Evolutionary conservation across 1,140 invertebrate species (phyloP).

Genomic region (Semibalanus balanoides): DNA sequence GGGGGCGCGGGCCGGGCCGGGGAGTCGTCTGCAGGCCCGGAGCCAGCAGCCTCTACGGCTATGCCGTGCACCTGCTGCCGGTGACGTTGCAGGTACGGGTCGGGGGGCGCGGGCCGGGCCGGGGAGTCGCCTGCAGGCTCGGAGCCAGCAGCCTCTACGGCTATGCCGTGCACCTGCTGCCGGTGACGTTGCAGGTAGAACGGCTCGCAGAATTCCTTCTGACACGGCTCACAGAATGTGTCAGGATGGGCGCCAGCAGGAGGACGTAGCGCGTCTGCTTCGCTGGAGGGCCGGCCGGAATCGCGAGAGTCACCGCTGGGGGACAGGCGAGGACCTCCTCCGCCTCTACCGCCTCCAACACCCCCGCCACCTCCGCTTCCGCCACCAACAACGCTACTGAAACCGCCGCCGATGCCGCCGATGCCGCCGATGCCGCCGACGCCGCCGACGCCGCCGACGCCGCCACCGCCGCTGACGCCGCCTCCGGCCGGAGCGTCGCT

Average conservation of each 20-base stretch:
- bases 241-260: constrained; percentile 49
- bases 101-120: not conserved
- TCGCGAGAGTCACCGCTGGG: not conserved
- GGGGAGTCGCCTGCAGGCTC: no score
- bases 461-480: constrained; percentile 10
- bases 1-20: not conserved
- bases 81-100: not conserved
- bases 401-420: constrained; percentile 9
- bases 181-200: constrained; percentile 52
- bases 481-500: not conserved
- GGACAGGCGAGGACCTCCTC: not conserved
- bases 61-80: not conserved
- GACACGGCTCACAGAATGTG: constrained; percentile 85
- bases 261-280: not conserved
- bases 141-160: no score
- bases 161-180: not conserved
- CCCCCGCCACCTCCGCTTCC: not conserved
- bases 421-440: no score
- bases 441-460: no score
- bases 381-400: not conserved
- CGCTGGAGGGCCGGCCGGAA: not conserved
- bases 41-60: no score
- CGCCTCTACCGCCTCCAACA: not conserved
- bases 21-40: no score
- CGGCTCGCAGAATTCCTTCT: constrained; percentile 89